Evolutionary conservation across 2,797 vertebrate species (phyloP).

Genomic region (Vireo griseus): DNA sequence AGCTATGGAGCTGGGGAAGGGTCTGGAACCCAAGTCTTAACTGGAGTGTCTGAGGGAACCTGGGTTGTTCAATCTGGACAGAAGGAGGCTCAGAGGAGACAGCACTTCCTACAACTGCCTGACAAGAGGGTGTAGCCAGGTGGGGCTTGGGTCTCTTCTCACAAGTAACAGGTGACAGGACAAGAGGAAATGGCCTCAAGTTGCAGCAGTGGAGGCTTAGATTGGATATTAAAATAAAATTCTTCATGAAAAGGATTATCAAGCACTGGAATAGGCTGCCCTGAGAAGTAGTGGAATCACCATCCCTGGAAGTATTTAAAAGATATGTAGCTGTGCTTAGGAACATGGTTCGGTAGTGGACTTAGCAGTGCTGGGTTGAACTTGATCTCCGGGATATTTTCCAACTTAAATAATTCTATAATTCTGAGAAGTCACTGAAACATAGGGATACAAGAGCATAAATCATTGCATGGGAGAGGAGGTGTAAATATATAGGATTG

Average conservation of each 20-base stretch:
- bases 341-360: background rate
- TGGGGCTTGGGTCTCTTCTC: accelerated
- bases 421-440: background rate
- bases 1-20: accelerated
- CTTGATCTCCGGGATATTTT: background rate
- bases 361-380: background rate
- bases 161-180: background rate
- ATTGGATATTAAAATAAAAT: no score
- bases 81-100: background rate
- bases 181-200: background rate
- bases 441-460: background rate
- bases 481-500: background rate
- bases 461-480: accelerated
- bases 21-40: background rate
- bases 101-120: accelerated
- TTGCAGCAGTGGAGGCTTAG: background rate
- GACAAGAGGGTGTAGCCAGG: background rate
- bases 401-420: background rate
- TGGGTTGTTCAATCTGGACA: background rate
- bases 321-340: background rate
- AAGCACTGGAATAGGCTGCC: background rate
- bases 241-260: accelerated
- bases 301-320: background rate
- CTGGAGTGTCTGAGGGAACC: background rate
- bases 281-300: background rate